Conservation (phyloP, 2,113 vertebrate genomes). For the Addax nasomaculatus region DNA sequence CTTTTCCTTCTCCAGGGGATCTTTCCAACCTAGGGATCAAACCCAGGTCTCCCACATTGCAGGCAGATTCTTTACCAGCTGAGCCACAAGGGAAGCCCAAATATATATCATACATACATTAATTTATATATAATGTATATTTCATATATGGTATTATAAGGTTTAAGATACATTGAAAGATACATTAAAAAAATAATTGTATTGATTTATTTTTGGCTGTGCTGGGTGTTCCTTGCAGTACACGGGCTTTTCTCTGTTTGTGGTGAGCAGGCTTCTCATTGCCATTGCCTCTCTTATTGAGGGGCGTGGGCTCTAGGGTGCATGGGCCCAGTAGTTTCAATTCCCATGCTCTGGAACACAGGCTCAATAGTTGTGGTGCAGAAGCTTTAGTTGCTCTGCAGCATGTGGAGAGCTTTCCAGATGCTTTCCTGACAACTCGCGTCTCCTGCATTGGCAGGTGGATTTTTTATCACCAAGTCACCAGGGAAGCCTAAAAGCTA, state of each 20-base stretch:
- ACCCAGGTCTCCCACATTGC: neutral
- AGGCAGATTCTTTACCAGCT: neutral
- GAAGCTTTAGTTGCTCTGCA: neutral
- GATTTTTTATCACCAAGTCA: neutral
- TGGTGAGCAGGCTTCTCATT: neutral
- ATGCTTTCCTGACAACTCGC: neutral
- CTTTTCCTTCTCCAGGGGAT: neutral
- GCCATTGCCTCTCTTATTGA: neutral
- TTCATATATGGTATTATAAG: neutral
- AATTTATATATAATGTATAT: neutral
- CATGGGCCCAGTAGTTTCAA: neutral
- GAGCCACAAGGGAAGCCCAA: neutral
- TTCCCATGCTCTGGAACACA: neutral
- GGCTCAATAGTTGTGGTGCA: neutral
- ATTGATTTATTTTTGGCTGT: neutral
- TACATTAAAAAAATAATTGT: neutral
- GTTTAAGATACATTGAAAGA: neutral
- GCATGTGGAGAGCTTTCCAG: neutral
- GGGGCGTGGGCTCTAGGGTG: neutral
- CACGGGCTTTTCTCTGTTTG: neutral
- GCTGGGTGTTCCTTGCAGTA: neutral
- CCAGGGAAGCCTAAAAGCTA: neutral
- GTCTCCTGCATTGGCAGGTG: neutral
- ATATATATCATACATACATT: neutral
- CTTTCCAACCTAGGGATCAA: neutral